A percentile compares a stretch with the other conserved stretches of the same genome.
Evolutionary conservation across 2,888 invertebrate genomes (phyloP).

Genomic region (Pandemis corylana): DNA sequence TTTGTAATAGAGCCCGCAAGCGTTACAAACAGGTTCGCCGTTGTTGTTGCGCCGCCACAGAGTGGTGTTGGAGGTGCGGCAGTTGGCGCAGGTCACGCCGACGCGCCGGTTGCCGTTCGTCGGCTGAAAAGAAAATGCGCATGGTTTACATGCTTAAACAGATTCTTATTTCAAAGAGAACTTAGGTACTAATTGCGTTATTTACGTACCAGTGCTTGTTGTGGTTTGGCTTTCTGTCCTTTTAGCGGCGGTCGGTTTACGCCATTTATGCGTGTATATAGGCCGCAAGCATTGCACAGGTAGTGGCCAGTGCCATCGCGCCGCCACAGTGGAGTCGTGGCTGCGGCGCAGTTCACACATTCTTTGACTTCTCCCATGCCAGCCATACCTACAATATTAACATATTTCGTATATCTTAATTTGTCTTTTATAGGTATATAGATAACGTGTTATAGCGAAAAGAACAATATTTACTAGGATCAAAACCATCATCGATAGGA

Average conservation of each 20-base stretch:
- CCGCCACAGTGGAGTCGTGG: slow-evolving; percentile 96
- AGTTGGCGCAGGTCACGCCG: slow-evolving; percentile 97
- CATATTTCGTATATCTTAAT: background rate
- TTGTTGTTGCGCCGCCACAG: slow-evolving; percentile 97
- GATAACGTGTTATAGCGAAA: background rate
- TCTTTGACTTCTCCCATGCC: slow-evolving; percentile 88
- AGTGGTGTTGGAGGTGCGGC: slow-evolving; percentile 95
- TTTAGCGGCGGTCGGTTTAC: slow-evolving; percentile 90
- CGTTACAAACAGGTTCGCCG: slow-evolving; percentile 99
- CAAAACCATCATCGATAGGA: slow-evolving; percentile 79
- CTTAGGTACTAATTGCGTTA: background rate
- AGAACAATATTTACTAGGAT: slow-evolving; percentile 67
- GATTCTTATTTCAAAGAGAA: background rate
- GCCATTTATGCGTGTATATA: slow-evolving; percentile 90
- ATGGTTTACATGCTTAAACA: background rate
- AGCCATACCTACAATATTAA: slow-evolving; percentile 62
- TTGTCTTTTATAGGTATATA: background rate
- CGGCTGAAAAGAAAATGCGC: slow-evolving; percentile 60
- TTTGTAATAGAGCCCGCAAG: slow-evolving; percentile 98
- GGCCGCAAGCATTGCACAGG: slow-evolving; percentile 99
- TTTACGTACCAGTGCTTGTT: slow-evolving; percentile 78
- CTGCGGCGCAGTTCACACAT: slow-evolving; percentile 98
- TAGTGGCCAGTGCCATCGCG: slow-evolving; percentile 99
- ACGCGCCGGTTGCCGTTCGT: slow-evolving; percentile 86
- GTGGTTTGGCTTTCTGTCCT: slow-evolving; percentile 87